These are phyloP conservation scores for Acanthosepion lycidas DNA, from an alignment of 2,888 invertebrate species.

Conservation along the genomic window DNA sequence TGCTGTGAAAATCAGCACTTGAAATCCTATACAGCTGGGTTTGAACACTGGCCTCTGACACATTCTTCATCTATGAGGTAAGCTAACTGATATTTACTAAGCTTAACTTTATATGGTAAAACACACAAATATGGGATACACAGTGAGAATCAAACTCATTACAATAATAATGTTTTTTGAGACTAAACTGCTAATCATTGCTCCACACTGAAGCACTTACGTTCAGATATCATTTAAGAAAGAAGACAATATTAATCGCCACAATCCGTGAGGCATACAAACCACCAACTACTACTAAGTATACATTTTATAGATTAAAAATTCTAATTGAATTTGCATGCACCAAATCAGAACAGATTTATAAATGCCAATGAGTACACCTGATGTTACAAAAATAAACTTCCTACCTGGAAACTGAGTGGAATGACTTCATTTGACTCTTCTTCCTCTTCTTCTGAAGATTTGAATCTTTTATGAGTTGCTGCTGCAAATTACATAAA, in stretches of 20 bases:
- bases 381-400: background rate
- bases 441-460: conserved; percentile 41
- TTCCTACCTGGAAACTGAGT: background rate
- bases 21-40: background rate
- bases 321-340: background rate
- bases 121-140: background rate
- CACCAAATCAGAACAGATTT: background rate
- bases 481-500: conserved; percentile 51
- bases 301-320: background rate
- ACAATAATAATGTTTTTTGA: background rate
- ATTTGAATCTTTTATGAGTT: conserved; percentile 48
- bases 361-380: background rate
- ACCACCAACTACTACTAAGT: background rate
- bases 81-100: background rate
- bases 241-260: too few relatives aligned
- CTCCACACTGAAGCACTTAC: background rate
- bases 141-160: background rate
- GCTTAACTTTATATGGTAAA: background rate
- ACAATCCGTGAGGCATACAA: too few relatives aligned
- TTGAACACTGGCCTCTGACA: background rate
- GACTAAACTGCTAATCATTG: background rate
- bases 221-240: background rate
- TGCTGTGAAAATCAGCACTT: background rate
- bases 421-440: conserved; percentile 44
- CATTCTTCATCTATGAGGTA: background rate